Base-by-base conservation (phyloP, 2,797 vertebrate genomes). In the Okamejei kenojei region DNA sequence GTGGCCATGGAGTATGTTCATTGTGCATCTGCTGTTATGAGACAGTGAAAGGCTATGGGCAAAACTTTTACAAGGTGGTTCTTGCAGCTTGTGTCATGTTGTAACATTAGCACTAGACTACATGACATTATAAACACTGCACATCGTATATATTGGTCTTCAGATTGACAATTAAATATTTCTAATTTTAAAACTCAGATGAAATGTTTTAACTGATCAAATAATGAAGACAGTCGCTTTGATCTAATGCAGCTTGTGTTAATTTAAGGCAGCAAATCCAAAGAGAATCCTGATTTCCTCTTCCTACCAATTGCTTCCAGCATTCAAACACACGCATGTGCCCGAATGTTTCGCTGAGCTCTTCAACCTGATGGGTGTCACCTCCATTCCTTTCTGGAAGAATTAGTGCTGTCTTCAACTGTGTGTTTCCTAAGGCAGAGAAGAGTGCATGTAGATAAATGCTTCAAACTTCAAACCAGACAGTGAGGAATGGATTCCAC, bases 11-110 rank as follows among this genome's bases (percentile, higher is more conserved):
- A 38, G 68, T 68, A 71, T 32, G 90, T 91, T 91, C 90, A 26
- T 5, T 74, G 35, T 91, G 68, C 90, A 54, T 73, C 90, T 91
- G 68, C 90, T 91, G 23, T 68, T 91, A 35, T 91, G 90, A 74
- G 23, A 73, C 38, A 32, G 32, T 74, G 32, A 71, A 65, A 68
- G 71, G 68, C 35, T 74, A 54, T 73, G 68, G 90, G 68, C 21
- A 32, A 90, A 45, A 73, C 68, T 29, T 91, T 29, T 29, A 74
- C 32, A 73, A 73, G 65, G 38, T 13, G 23, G 10, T 91, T 73
- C 90, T 91, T 29, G 5, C 26, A 54, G 23, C 19, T 54, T 11
- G 68, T 1, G 35, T 26, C 23, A 91, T 91, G 38, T 74, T 91
- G 26, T 21, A 29, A 74, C n/a, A 29, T 13, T 26, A 91, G 71